A percentile compares a stretch with the other conserved stretches of the same genome.
Evolutionary conservation across 2,113 vertebrate species (phyloP).

Genomic region (Chionomys nivalis): DNA sequence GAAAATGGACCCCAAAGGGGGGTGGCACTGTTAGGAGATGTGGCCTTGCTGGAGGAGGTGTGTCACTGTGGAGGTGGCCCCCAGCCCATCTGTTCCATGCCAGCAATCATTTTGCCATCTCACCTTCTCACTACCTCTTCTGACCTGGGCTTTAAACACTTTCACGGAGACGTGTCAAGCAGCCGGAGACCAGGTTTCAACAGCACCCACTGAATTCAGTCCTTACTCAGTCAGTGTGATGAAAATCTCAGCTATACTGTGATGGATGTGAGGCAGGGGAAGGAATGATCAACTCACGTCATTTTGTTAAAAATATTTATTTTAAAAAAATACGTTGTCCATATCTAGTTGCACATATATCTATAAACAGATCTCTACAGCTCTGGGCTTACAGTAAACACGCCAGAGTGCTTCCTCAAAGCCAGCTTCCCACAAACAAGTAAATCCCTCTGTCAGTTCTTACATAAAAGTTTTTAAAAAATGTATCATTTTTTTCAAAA

Average conservation of each 20-base stretch:
- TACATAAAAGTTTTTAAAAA: constrained; percentile 82
- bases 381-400: constrained; percentile 83
- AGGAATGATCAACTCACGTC: constrained; percentile 23
- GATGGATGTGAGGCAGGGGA: not conserved
- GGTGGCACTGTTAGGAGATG: not conserved
- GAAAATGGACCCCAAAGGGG: not conserved
- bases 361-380: constrained; percentile 84
- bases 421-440: constrained; percentile 86
- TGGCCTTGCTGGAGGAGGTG: not conserved
- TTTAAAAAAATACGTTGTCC: constrained; percentile 90
- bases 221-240: not conserved
- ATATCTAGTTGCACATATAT: constrained; percentile 86
- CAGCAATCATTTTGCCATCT: not conserved
- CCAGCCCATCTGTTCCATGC: not conserved
- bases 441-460: constrained; percentile 86
- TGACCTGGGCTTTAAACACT: not conserved
- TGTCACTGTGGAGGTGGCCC: not conserved
- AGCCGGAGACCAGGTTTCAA: not conserved
- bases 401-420: constrained; percentile 86
- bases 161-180: not conserved
- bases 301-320: constrained; percentile 91
- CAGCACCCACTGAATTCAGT: not conserved
- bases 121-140: not conserved
- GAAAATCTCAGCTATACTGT: not conserved
- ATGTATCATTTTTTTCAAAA: constrained; percentile 78